phyloP scores from a whole-genome alignment of 2,888 invertebrate species.

The Micoletzkya japonica region DNA sequence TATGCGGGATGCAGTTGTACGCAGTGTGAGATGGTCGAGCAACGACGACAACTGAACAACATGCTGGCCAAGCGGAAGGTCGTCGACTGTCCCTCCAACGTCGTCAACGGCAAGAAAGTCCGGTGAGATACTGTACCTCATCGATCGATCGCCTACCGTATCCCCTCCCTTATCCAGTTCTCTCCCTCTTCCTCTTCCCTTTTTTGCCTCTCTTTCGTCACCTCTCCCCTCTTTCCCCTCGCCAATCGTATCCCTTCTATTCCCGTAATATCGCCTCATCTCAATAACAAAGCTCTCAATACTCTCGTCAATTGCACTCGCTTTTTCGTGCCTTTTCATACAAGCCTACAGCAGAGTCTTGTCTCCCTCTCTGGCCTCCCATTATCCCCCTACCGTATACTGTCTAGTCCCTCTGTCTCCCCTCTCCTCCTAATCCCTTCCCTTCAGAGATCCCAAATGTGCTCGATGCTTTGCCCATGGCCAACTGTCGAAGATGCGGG shows the following conservation, averaged over 20 bases:
- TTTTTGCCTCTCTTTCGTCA: neutral
- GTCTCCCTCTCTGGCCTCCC: no score
- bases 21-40: constrained; percentile 60
- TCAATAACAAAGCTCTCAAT: no score
- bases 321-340: no score
- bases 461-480: constrained; percentile 62
- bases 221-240: neutral
- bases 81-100: constrained; percentile 25
- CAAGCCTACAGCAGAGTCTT: no score
- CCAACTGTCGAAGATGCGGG: constrained; percentile 49
- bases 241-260: no score
- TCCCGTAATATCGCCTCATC: no score
- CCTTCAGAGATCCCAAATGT: constrained; percentile 55
- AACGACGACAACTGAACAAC: constrained; percentile 58
- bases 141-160: neutral
- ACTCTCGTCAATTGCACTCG: no score
- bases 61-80: constrained; percentile 45
- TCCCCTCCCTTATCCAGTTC: neutral
- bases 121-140: constrained; percentile 1
- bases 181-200: neutral
- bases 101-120: constrained; percentile 24
- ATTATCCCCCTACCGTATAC: no score
- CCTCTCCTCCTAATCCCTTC: neutral
- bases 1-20: constrained; percentile 51
- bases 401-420: no score